Conservation (phyloP, 2,113 vertebrate species). For the Sitta europaea region DNA sequence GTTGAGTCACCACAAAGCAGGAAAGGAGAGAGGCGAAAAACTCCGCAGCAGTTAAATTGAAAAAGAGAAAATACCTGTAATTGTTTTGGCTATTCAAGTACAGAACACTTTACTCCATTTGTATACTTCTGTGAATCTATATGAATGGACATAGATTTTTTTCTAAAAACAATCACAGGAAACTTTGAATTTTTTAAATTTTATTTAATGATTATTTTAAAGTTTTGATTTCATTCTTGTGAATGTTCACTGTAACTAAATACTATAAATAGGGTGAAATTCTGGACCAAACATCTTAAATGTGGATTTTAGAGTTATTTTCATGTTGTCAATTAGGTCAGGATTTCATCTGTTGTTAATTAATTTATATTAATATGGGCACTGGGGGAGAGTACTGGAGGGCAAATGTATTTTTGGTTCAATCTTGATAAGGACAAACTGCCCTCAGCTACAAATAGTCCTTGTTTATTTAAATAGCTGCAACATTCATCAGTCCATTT, state of each 20-base stretch:
- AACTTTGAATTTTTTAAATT: not conserved
- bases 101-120: not conserved
- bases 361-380: not conserved
- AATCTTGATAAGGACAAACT: not conserved
- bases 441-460: not conserved
- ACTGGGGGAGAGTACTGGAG: not conserved
- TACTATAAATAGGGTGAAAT: not conserved
- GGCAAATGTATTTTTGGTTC: constrained; percentile 25
- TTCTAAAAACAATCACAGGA: not conserved
- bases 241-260: not conserved
- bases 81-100: not conserved
- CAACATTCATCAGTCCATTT: not conserved
- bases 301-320: not conserved
- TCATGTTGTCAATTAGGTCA: not conserved
- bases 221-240: not conserved
- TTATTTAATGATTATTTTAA: not conserved
- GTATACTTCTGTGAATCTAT: not conserved
- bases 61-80: not conserved
- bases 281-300: not conserved
- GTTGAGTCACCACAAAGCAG: not conserved
- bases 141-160: not conserved
- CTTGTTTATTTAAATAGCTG: not conserved
- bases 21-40: not conserved
- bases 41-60: not conserved
- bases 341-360: not conserved